phyloP scores from a whole-genome alignment of 1,140 invertebrate species.

The Cydia strobilella region DNA sequence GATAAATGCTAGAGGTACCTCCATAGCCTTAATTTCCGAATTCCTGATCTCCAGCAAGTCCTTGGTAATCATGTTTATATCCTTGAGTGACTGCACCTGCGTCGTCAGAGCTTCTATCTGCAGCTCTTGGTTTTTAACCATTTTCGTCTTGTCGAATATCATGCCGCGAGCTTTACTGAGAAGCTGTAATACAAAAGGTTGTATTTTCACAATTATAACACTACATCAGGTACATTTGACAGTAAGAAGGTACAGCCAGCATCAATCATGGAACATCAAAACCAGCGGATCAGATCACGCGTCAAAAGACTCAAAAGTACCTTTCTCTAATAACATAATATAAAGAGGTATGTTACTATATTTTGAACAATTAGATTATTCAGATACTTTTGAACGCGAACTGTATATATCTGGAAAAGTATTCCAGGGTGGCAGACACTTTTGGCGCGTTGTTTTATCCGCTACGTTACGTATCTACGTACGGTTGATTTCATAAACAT shows the following conservation, averaged over 20 bases:
- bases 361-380: too few relatives aligned
- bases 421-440: too few relatives aligned
- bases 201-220: background rate
- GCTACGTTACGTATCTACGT: too few relatives aligned
- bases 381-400: too few relatives aligned
- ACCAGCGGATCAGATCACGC: too few relatives aligned
- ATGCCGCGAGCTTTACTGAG: constrained; percentile 83
- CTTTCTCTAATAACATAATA: too few relatives aligned
- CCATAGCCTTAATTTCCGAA: constrained; percentile 87
- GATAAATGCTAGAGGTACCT: constrained; percentile 74
- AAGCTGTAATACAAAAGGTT: constrained; percentile 56
- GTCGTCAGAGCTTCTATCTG: constrained; percentile 86
- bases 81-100: constrained; percentile 87
- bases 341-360: too few relatives aligned
- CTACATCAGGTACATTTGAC: background rate
- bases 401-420: too few relatives aligned
- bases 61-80: constrained; percentile 88
- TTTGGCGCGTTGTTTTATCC: too few relatives aligned
- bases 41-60: constrained; percentile 88
- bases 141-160: constrained; percentile 85
- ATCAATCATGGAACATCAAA: too few relatives aligned
- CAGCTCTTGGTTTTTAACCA: constrained; percentile 86
- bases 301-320: too few relatives aligned
- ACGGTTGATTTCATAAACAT: too few relatives aligned
- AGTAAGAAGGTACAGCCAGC: background rate